Evolutionary conservation across 2,888 invertebrate species (phyloP), one percentile per base, ranked within the genome.

Genomic region (Doris montereyensis): DNA sequence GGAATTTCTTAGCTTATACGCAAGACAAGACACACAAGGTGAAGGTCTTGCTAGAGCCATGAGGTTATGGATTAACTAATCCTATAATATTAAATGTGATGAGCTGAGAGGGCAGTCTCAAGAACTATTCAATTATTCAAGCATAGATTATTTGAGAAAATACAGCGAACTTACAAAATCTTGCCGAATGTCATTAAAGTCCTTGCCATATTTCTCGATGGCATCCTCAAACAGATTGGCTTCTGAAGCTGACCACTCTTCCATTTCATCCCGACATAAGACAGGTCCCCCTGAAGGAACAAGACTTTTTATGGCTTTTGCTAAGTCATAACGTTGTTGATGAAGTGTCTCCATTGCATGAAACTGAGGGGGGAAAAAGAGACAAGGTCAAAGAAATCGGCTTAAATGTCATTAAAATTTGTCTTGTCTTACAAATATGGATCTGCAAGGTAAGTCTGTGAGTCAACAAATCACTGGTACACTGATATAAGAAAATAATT

Each of bases 191-290:
- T 99, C 99, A 89, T 96, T 96, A 92, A 99, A 99, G 93, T 99
- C 99, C 93, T 99, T 99, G 87, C 99, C 98, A 84, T 91, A 91
- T 88, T 93, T 93, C 81, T 93, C 98, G 87, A 99, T 94, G 65
- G 99, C 99, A 93, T 99, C 99, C 93, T 99, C 99, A 92, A 99
- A 99, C 80, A 99, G 94, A 93, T 98, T 98, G 76, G 99, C 98
- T 92, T 99, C 99, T 13, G 97, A 97, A 65, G 99, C 98, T 87
- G 98, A 98, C 99, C 99, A 99, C 93, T 99, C 99, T 93, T 99
- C 99, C 96, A 99, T 97, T 93, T 99, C 99, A 93, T 99, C 99
- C 86, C 98, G 94, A 85, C 91, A 92, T 85, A 99, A 94, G 87
- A 98, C 97, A 28, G 99, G 99, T 21, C 98, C 98, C 85, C 96